Conservation (phyloP, 2,113 vertebrate species). For the Crotalus horridus region DNA sequence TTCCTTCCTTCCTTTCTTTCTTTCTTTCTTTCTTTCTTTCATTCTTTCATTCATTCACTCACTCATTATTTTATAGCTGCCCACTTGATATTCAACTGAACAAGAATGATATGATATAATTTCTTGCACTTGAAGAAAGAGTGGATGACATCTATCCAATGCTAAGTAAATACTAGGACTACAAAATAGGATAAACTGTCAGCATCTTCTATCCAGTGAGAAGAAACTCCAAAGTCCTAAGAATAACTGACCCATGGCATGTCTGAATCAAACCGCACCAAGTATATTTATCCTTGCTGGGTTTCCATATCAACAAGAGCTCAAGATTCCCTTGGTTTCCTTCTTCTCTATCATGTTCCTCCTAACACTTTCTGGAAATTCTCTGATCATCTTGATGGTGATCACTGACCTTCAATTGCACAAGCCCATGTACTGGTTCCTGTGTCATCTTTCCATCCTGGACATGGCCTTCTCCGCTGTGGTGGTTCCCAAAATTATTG, state of each 20-base stretch:
- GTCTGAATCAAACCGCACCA: slow-evolving; percentile 34
- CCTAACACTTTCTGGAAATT: slow-evolving; percentile 55
- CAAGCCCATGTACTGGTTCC: slow-evolving; percentile 62
- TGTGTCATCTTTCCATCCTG: slow-evolving; percentile 62
- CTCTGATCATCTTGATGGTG: slow-evolving; percentile 58
- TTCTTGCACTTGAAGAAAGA: neutral
- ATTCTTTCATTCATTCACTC: neutral
- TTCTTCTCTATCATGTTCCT: slow-evolving; percentile 49
- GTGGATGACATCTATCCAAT: neutral
- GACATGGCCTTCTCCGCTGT: slow-evolving; percentile 61
- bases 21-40: no score
- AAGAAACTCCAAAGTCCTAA: neutral
- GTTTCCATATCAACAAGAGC: slow-evolving; percentile 41
- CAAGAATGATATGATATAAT: neutral
- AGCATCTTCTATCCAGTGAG: neutral
- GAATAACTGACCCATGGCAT: slow-evolving; percentile 22
- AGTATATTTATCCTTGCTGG: slow-evolving; percentile 55
- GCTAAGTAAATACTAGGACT: neutral
- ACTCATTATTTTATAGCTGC: neutral
- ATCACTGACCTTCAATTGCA: slow-evolving; percentile 48
- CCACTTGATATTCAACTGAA: neutral
- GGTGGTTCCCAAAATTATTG: slow-evolving; percentile 61
- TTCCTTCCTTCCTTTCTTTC: no score
- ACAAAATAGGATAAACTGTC: neutral
- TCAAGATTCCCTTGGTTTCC: slow-evolving; percentile 33